Evolutionary conservation across 2,888 invertebrate genomes (phyloP).

Genomic region (Nesidiocoris tenuis): DNA sequence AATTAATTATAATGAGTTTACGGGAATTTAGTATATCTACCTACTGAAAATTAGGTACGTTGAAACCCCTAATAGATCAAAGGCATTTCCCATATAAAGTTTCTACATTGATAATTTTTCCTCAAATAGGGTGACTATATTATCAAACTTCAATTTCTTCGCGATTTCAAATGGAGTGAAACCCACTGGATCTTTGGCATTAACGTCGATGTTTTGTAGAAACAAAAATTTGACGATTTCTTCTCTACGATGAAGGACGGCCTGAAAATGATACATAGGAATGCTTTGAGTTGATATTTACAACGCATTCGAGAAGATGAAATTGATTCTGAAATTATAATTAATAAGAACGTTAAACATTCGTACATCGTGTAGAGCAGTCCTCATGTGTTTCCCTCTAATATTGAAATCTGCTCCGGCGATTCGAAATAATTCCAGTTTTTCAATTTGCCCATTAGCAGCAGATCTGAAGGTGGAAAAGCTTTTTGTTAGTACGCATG

Average conservation of each 20-base stretch:
- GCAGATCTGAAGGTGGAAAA: conserved; percentile 63
- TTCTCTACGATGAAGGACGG: conserved; percentile 28
- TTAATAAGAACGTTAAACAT: too few relatives aligned
- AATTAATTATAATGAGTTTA: too few relatives aligned
- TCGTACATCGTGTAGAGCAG: conserved; percentile 66
- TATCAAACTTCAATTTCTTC: conserved; percentile 2
- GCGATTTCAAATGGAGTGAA: conserved; percentile 20
- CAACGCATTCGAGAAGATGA: too few relatives aligned
- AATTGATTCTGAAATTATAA: too few relatives aligned
- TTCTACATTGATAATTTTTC: too few relatives aligned
- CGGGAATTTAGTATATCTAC: too few relatives aligned
- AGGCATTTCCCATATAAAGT: too few relatives aligned
- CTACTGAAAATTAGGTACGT: too few relatives aligned
- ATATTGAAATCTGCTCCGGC: conserved; percentile 69
- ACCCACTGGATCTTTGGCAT: conserved; percentile 22
- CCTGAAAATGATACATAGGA: conserved; percentile 33
- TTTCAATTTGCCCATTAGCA: conserved; percentile 60
- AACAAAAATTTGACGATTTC: conserved; percentile 28
- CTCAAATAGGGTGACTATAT: too few relatives aligned
- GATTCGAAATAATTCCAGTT: conserved; percentile 63
- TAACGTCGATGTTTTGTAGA: background rate
- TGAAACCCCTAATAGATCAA: too few relatives aligned
- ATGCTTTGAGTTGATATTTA: too few relatives aligned
- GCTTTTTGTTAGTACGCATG: too few relatives aligned
- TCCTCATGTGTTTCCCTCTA: conserved; percentile 64